A percentile compares a stretch with the other conserved stretches of the same genome.
Conservation (phyloP, 2,888 invertebrate genomes). For the Seladonia tumulorum region DNA sequence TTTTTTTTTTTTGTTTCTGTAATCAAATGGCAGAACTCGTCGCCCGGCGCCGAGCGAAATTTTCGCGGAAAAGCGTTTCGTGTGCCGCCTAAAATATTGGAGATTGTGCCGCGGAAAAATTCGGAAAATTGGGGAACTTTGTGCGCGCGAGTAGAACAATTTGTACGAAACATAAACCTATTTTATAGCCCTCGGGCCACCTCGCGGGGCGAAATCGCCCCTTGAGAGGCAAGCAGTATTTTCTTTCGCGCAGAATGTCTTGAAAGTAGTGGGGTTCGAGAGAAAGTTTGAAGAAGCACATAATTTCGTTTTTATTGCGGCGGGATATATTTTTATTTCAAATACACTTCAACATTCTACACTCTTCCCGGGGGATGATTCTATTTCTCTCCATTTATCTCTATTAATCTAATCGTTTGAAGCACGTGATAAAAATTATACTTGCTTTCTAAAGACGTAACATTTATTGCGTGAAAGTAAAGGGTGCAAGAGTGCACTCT, state of each 20-base stretch:
- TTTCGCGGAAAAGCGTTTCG: neutral
- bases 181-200: neutral
- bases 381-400: no score
- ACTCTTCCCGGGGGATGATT: neutral
- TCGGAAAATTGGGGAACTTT: slow-evolving; percentile 1
- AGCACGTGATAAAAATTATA: neutral
- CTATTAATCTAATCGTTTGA: neutral
- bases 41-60: neutral
- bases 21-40: neutral
- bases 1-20: neutral
- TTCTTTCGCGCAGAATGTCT: neutral
- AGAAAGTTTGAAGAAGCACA: neutral
- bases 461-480: neutral
- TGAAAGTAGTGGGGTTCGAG: neutral
- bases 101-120: neutral
- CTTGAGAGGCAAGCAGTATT: neutral
- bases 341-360: neutral
- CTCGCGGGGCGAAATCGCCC: neutral
- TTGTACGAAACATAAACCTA: neutral
- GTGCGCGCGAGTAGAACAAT: neutral
- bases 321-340: neutral
- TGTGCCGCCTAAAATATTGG: neutral
- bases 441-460: neutral
- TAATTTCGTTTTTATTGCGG: neutral
- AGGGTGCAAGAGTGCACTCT: no score